These are phyloP conservation scores for Calameuta idolon DNA, from an alignment of 2,888 invertebrate species.

Conservation along the genomic window DNA sequence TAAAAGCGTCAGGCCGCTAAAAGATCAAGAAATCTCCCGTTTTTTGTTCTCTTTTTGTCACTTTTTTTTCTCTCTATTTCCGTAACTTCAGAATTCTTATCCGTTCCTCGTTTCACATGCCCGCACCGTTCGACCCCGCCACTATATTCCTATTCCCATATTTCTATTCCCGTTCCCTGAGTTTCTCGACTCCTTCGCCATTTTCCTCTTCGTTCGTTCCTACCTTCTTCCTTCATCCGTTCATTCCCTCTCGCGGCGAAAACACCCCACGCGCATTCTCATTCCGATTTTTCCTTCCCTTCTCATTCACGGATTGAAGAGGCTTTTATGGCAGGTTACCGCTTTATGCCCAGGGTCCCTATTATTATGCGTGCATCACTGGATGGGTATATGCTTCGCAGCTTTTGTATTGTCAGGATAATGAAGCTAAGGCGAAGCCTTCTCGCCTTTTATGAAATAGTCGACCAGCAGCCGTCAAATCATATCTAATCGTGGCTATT, in stretches of 20 bases:
- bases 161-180: constrained; percentile 9
- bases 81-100: background rate
- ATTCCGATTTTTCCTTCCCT: constrained; percentile 54
- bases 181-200: constrained; percentile 10
- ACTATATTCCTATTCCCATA: constrained; percentile 19
- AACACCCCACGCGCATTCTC: constrained; percentile 44
- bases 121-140: constrained; percentile 10
- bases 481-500: background rate
- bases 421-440: constrained; percentile 56
- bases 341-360: constrained; percentile 55
- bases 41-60: constrained; percentile 35
- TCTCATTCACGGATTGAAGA: constrained; percentile 55
- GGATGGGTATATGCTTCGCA: constrained; percentile 28
- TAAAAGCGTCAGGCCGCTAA: constrained; percentile 54
- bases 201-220: constrained; percentile 7
- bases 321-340: constrained; percentile 58
- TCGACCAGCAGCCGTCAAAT: background rate
- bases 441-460: constrained; percentile 42
- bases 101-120: constrained; percentile 21
- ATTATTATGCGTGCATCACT: constrained; percentile 62
- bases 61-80: constrained; percentile 36
- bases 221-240: constrained; percentile 22
- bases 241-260: constrained; percentile 15
- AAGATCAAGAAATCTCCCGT: constrained; percentile 53
- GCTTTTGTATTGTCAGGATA: constrained; percentile 50